Evolutionary conservation across 1,140 invertebrate species (phyloP), one percentile per base, ranked within the genome.

Genomic region (Aethina tumida): DNA sequence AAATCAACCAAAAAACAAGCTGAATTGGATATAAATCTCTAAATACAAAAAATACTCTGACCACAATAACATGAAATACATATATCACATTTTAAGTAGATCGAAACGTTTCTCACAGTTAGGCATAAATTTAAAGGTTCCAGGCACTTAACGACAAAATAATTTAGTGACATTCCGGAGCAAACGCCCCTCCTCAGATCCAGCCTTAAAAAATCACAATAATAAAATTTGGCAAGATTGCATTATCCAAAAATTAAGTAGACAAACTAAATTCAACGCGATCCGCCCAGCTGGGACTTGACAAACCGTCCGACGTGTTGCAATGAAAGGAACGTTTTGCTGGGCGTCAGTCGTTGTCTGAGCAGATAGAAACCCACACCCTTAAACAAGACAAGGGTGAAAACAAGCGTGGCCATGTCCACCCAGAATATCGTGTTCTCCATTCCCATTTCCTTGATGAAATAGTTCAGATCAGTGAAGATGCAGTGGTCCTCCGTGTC

Each of bases 401-500:
- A 15, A 0, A 72, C 27, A 0, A 83, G 54, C 2, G 72, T 71
- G 0, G 56, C 36, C 3, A 82, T 52, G 51, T 80, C 72, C 0
- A 71, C 12, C 73, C 75, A 79, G 39, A 74, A 74, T 1, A 69
- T 67, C 0, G 67, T 62, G 3, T 73, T 61, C 6, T 75, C 69
- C 73, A 82, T 75, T 2, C 76, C 68, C 69, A 78, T 73, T 34
- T 66, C 52, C 46, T 65, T 63, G 1, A 79, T 60, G 34, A 80
- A 67, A 48, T 73, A 67, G 48, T 68, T 60, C 0, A 78, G 71
- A 45, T 74, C 72, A 37, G 69, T 71, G 39, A 78, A 84, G 39
- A 79, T 70, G 52, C 84, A 89, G 49, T 79, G 81, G 7, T 72
- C 62, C 43, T 79, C 75, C 0, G 65, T 53, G 0, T 66, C 58